phyloP scores from a whole-genome alignment of 1,140 invertebrate genomes.

The Drosophila willistoni region DNA sequence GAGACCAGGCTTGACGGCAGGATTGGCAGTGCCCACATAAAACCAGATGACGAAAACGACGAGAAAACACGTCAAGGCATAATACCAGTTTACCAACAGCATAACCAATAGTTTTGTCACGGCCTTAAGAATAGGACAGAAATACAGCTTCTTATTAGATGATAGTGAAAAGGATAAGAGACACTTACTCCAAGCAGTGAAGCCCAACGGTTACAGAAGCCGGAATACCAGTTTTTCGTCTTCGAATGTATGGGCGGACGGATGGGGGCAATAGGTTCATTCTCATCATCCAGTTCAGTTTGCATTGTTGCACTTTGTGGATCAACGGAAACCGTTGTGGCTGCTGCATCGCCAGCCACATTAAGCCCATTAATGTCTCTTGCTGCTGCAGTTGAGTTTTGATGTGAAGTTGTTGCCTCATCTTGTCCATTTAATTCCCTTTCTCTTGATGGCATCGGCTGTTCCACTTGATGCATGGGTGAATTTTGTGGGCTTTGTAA shows the following conservation, averaged over 20 bases:
- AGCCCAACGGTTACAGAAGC: conserved; percentile 96
- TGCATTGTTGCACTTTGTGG: conserved; percentile 37
- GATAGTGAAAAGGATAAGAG: too few species aligned
- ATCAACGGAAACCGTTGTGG: conserved; percentile 48
- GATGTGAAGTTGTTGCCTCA: conserved; percentile 62
- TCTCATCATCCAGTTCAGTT: conserved; percentile 57
- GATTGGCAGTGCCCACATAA: conserved; percentile 96
- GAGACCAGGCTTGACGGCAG: conserved; percentile 95
- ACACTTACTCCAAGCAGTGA: conserved; percentile 92
- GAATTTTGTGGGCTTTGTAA: conserved; percentile 80
- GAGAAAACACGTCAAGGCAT: conserved; percentile 92
- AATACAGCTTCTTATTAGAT: neutral
- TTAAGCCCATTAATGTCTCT: conserved; percentile 10
- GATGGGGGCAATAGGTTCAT: conserved; percentile 84
- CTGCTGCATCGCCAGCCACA: neutral
- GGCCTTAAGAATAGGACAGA: conserved; percentile 45
- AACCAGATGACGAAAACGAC: conserved; percentile 94
- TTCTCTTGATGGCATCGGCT: conserved; percentile 30
- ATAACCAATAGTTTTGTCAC: conserved; percentile 92
- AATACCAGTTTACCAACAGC: conserved; percentile 96
- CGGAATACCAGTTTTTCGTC: conserved; percentile 96
- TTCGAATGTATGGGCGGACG: conserved; percentile 90
- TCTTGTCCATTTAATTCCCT: conserved; percentile 34
- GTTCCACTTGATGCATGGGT: conserved; percentile 67
- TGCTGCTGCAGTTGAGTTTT: conserved; percentile 6